A percentile compares a stretch with the other conserved stretches of the same genome.
Conservation (phyloP, 2,888 invertebrate genomes). For the Lymantria monacha region DNA sequence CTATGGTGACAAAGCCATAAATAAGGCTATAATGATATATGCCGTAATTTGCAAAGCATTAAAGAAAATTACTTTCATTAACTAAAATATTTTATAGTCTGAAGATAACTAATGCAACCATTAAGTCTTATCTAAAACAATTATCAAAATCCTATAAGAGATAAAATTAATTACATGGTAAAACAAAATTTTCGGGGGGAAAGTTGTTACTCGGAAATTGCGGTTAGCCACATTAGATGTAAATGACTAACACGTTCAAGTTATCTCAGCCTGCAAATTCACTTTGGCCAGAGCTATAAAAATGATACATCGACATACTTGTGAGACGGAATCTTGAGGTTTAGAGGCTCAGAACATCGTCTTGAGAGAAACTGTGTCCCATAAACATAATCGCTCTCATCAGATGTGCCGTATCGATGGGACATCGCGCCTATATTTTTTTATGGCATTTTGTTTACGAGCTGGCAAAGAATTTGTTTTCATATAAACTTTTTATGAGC, state of each 20-base stretch:
- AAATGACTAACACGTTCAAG: constrained; percentile 71
- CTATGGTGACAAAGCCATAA: no score
- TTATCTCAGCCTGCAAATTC: constrained; percentile 76
- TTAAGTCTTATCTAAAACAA: no score
- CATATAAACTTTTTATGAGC: constrained; percentile 58
- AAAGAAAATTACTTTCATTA: no score
- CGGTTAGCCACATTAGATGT: constrained; percentile 50
- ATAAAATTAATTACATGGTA: constrained; percentile 29
- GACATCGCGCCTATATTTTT: constrained; percentile 45
- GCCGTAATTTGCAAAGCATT: no score
- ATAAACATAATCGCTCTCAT: constrained; percentile 76
- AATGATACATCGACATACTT: constrained; percentile 72
- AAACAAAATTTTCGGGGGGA: constrained; percentile 25
- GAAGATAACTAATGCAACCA: no score
- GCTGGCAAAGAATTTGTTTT: constrained; percentile 59
- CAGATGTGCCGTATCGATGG: constrained; percentile 63
- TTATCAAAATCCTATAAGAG: constrained; percentile 7
- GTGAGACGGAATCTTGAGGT: constrained; percentile 55
- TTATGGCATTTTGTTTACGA: constrained; percentile 63
- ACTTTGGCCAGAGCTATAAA: constrained; percentile 74
- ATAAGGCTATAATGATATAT: no score
- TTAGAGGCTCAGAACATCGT: constrained; percentile 52
- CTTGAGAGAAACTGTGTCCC: constrained; percentile 52
- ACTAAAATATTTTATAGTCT: no score
- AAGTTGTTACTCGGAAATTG: constrained; percentile 31